Base-by-base conservation (phyloP, 2,797 vertebrate genomes). In the Lerista edwardsae region DNA sequence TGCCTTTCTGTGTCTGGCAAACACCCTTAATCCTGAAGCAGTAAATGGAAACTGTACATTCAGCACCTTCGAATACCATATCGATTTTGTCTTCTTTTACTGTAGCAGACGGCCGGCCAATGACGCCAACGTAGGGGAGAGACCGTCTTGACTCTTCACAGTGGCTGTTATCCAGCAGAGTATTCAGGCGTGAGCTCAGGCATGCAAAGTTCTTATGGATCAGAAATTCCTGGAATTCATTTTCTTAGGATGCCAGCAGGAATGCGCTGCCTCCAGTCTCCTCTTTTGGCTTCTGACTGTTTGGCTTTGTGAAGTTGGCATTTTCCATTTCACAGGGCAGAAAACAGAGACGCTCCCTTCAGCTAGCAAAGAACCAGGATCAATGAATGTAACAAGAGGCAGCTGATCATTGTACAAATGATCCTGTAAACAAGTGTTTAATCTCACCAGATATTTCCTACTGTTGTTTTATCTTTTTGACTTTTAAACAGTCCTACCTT, bases 191-290 rank as follows among this genome's bases (percentile, higher is more conserved):
- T 21, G 1, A 79, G 77, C 79, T 80, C 87, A 79, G 91, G 87
- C 94, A 94, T 89, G 91, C 86, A 88, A 87, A 84, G 36, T 88
- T 74, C 89, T 93, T 76, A 44, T 10, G 80, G 80, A 83, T 91
- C 91, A 92, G 92, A 94, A 94, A 95, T 94, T 92, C 91, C 91
- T 92, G 34, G 67, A 85, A 93, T 94, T 94, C 92, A 91, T 88
- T 85, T 61, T 87, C 86, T 89, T 79, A 85, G 0, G 29, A 88
- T 83, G 67, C 0, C 0, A 90, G 36, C 12, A 85, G 78, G 84
- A 92, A 91, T 72, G 83, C 14, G 68, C 59, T 77, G 90, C 90
- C 12, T 14, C 87, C 81, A 91, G 82, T 82, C 86, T 86, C 75
- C 62, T 74, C 79, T 67, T 36, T 75, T 51, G 4, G 75, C 51